Evolutionary conservation across 1,140 invertebrate genomes (phyloP).

Genomic region (Cydia splendana): DNA sequence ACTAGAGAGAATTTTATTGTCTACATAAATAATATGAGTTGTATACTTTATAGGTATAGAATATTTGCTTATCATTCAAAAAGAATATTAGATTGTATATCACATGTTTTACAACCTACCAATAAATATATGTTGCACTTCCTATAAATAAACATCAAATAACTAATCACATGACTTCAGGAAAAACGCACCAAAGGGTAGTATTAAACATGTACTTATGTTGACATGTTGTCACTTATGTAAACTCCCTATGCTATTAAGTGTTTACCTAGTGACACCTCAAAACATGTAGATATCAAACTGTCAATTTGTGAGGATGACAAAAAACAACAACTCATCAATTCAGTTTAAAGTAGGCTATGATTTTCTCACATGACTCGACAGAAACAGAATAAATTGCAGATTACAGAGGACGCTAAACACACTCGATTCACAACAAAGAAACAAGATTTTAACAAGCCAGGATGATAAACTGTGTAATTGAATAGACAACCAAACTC

Average conservation of each 20-base stretch:
- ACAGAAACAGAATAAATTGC: slow-evolving; percentile 44
- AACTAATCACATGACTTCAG: not conserved
- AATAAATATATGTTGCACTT: too few relatives aligned
- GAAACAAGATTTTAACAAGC: slow-evolving; percentile 51
- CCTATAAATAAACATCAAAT: not conserved
- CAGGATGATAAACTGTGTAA: slow-evolving; percentile 43
- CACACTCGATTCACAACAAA: slow-evolving; percentile 37
- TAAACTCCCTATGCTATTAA: slow-evolving; percentile 7
- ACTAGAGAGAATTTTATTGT: too few relatives aligned
- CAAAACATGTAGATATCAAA: slow-evolving; percentile 35
- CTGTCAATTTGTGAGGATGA: slow-evolving; percentile 31
- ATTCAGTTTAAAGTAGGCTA: slow-evolving; percentile 32
- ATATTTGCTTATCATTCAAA: too few relatives aligned
- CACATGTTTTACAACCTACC: too few relatives aligned
- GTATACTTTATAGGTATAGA: too few relatives aligned
- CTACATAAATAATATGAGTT: too few relatives aligned
- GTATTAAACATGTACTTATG: slow-evolving; percentile 7
- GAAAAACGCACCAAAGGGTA: not conserved
- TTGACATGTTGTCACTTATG: not conserved
- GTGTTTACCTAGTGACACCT: slow-evolving; percentile 40
- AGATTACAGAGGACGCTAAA: slow-evolving; percentile 37
- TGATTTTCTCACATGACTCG: slow-evolving; percentile 55
- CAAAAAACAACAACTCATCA: slow-evolving; percentile 28
- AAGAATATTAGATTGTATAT: too few relatives aligned
- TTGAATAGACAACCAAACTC: slow-evolving; percentile 40